phyloP scores from a whole-genome alignment of 2,797 vertebrate genomes.

The Galaxias olidus region DNA sequence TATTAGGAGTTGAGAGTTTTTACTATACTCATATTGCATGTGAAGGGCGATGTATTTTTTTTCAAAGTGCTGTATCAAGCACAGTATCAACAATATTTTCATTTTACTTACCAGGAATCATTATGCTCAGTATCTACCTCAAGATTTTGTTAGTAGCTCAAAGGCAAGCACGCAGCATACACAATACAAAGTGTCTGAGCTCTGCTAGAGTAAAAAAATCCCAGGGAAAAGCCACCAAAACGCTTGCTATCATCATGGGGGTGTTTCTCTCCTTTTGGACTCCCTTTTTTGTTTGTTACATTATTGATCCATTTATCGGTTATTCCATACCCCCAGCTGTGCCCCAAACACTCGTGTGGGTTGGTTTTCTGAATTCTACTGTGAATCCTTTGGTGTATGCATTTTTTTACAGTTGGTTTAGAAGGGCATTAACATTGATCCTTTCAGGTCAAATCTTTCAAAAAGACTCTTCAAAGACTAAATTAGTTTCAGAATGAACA shows the following conservation, averaged over 20 bases:
- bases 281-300: constrained; percentile 34
- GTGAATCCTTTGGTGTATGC: too few species aligned
- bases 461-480: constrained; percentile 16
- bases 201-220: constrained; percentile 1
- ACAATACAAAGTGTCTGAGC: constrained; percentile 42
- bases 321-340: constrained; percentile 30
- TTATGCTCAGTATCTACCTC: too few species aligned
- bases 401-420: too few species aligned
- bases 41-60: constrained; percentile 31
- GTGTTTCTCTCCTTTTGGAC: too few species aligned
- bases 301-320: constrained; percentile 31
- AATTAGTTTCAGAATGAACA: too few species aligned
- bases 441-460: too few species aligned
- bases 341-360: constrained; percentile 35
- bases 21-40: constrained; percentile 55
- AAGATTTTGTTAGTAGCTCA: too few species aligned
- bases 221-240: constrained; percentile 41
- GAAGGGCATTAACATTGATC: too few species aligned
- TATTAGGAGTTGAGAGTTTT: constrained; percentile 67
- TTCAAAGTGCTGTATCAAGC: constrained; percentile 15
- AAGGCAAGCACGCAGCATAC: too few species aligned
- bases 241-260: constrained; percentile 37
- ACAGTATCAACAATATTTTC: constrained; percentile 19
- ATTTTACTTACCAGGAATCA: too few species aligned
- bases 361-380: too few species aligned